Evolutionary conservation across 1,140 invertebrate genomes (phyloP).

Genomic region (Sesamia nonagrioides): DNA sequence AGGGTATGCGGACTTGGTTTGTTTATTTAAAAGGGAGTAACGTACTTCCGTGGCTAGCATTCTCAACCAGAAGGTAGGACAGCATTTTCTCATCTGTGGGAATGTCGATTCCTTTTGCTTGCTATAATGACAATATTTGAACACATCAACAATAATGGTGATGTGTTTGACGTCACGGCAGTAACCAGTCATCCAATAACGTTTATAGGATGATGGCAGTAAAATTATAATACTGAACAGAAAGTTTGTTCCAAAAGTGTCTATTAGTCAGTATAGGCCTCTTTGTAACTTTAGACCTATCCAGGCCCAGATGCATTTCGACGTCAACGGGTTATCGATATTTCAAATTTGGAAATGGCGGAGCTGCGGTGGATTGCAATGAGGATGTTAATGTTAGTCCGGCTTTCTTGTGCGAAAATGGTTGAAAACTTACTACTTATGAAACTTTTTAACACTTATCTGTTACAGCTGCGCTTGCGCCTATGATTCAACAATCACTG

Average conservation of each 20-base stretch:
- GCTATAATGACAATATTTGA: no score
- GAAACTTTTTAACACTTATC: background rate
- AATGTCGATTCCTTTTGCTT: background rate
- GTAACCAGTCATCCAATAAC: no score
- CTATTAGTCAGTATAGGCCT: background rate
- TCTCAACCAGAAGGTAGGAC: background rate
- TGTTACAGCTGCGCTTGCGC: background rate
- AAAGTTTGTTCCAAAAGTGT: no score
- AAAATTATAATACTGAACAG: no score
- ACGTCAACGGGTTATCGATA: background rate
- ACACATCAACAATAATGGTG: no score
- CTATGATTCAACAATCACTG: background rate
- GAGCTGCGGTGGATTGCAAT: no score
- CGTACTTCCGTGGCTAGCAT: background rate
- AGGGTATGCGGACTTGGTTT: slow-evolving; percentile 10
- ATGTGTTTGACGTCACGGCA: no score
- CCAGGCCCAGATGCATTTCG: background rate
- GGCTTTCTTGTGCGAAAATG: background rate
- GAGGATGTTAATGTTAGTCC: background rate
- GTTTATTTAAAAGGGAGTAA: slow-evolving; percentile 21
- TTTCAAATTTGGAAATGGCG: background rate
- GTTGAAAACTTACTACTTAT: background rate
- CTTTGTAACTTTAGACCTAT: background rate
- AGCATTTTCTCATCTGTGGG: background rate
- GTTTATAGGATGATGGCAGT: no score